Percentiles rank a stretch among this genome's conserved stretches.
These are phyloP conservation scores for Platygyra sinensis DNA, from an alignment of 64 coral and sea anemone species.

Conservation along the genomic window DNA sequence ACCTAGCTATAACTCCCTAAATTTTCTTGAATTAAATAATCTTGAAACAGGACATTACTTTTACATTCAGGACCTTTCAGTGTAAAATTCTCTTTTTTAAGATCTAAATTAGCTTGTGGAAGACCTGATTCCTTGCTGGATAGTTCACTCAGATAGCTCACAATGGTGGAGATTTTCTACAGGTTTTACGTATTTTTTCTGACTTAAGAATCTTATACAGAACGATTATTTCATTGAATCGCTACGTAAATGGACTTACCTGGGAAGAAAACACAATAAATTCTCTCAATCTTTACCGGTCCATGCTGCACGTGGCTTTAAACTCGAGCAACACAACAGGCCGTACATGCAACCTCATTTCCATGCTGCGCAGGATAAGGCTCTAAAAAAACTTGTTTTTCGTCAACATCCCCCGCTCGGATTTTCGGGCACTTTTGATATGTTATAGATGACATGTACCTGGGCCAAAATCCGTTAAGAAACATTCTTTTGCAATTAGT, in stretches of 20 bases:
- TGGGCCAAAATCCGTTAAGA: slow-evolving; percentile 20
- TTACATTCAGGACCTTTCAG: slow-evolving; percentile 28
- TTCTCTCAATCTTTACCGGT: not conserved
- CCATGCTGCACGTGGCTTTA: not conserved
- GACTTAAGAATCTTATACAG: not conserved
- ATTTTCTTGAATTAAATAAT: slow-evolving; percentile 13
- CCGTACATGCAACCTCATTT: slow-evolving; percentile 34
- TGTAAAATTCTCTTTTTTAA: slow-evolving; percentile 8
- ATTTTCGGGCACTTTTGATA: slow-evolving; percentile 40
- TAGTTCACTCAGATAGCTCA: slow-evolving; percentile 18
- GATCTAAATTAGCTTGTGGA: slow-evolving; percentile 9
- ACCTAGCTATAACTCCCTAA: too few relatives aligned
- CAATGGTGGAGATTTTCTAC: not conserved
- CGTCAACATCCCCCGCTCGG: not conserved
- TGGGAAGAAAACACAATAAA: too few relatives aligned
- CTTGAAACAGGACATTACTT: slow-evolving; percentile 12
- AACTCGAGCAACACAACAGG: slow-evolving; percentile 7
- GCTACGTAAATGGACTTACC: too few relatives aligned
- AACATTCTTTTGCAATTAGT: slow-evolving; percentile 55
- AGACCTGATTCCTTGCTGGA: slow-evolving; percentile 9
- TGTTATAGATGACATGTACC: slow-evolving; percentile 30
- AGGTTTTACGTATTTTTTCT: slow-evolving; percentile 25
- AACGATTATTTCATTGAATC: too few relatives aligned
- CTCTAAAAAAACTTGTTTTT: slow-evolving; percentile 19
- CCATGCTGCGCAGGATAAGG: slow-evolving; percentile 17